Conservation (phyloP, 2,888 invertebrate genomes). For the Melikaiella ostensackeni region DNA sequence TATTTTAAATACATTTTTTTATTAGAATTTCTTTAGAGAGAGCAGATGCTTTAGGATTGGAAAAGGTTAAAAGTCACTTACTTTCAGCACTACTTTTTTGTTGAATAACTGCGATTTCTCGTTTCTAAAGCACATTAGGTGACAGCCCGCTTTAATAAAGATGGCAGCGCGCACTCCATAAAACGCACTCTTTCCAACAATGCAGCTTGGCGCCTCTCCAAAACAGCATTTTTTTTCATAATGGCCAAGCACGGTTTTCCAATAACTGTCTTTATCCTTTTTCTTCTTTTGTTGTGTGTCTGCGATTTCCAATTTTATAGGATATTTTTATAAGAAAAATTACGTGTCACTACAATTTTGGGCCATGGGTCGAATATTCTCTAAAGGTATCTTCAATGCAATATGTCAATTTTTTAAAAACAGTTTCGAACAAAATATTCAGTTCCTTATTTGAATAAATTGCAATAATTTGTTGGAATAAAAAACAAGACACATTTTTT, state of each 20-base stretch:
- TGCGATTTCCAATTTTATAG: not conserved
- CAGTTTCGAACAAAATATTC: not conserved
- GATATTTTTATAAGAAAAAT: not conserved
- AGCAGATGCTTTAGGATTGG: not conserved
- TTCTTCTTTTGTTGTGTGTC: not conserved
- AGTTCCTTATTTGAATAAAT: not conserved
- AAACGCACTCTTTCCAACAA: conserved; percentile 62
- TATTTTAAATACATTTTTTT: not conserved
- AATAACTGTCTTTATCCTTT: conserved; percentile 56
- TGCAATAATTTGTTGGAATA: not conserved
- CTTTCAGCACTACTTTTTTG: conserved; percentile 1
- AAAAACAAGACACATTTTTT: no score
- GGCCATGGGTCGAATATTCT: not conserved
- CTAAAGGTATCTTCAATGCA: not conserved
- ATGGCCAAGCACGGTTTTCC: conserved; percentile 60
- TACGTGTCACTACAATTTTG: not conserved
- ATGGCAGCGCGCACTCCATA: conserved; percentile 67
- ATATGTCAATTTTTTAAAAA: not conserved
- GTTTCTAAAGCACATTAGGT: conserved; percentile 41
- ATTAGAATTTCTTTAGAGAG: not conserved
- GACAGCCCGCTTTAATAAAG: conserved; percentile 61
- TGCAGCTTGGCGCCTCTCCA: conserved; percentile 61
- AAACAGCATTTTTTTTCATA: conserved; percentile 64
- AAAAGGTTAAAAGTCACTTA: not conserved
- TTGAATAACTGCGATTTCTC: conserved; percentile 8